Evolutionary conservation across 2,113 vertebrate species (phyloP).

Genomic region (Seriola quinqueradiata): DNA sequence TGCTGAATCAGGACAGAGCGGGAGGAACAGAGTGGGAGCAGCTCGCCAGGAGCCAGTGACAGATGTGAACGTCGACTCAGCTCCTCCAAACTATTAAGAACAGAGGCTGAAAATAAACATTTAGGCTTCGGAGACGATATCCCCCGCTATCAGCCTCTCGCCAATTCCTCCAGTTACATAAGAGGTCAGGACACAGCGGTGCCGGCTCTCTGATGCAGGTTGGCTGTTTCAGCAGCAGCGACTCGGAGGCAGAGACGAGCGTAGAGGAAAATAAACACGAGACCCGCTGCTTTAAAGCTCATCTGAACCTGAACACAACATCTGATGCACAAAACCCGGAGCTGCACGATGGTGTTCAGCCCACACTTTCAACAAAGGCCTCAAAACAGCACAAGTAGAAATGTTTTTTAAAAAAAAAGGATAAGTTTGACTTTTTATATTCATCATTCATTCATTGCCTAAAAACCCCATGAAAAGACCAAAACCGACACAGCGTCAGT

Average conservation of each 20-base stretch:
- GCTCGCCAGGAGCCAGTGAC: constrained; percentile 32
- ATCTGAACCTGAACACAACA: constrained; percentile 6
- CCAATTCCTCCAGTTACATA: constrained; percentile 61
- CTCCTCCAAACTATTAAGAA: constrained; percentile 50
- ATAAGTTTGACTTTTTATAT: not conserved
- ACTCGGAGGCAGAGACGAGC: constrained; percentile 1
- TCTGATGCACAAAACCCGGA: not conserved
- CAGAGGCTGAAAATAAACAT: constrained; percentile 72
- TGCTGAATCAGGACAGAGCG: constrained; percentile 27
- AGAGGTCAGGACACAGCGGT: constrained; percentile 42
- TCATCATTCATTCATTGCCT: not conserved
- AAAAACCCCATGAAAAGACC: not conserved
- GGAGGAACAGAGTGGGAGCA: not conserved
- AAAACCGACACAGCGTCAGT: not conserved
- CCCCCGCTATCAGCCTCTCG: constrained; percentile 47
- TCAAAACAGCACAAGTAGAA: not conserved
- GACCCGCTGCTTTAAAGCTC: not conserved
- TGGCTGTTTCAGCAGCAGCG: constrained; percentile 14
- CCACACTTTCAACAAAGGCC: not conserved
- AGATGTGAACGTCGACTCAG: constrained; percentile 60
- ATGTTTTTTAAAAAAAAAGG: not conserved
- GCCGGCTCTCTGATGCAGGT: constrained; percentile 42
- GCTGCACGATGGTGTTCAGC: not conserved
- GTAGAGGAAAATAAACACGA: constrained; percentile 9
- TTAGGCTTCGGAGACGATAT: constrained; percentile 51